Percentiles rank a stretch among this genome's conserved stretches.
phyloP scores from a whole-genome alignment of 2,888 invertebrate species.

The Sericinus montela region DNA sequence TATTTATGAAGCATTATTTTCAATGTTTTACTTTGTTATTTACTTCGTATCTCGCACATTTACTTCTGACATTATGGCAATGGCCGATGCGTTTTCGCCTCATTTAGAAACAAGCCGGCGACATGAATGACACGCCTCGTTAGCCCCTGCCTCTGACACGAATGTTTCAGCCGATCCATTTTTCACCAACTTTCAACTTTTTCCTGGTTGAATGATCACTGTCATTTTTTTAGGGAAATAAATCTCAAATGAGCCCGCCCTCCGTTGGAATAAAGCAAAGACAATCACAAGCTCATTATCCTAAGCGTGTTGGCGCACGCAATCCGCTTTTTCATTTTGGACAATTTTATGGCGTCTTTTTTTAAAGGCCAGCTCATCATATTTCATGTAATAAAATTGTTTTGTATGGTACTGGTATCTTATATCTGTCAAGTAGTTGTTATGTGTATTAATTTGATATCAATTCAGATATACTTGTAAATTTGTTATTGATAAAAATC shows the following conservation, averaged over 20 bases:
- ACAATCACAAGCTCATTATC: slow-evolving; percentile 41
- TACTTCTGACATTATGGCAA: slow-evolving; percentile 40
- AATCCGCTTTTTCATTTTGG: slow-evolving; percentile 29
- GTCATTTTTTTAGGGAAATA: slow-evolving; percentile 42
- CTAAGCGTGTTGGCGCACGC: slow-evolving; percentile 37
- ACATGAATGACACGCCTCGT: slow-evolving; percentile 55
- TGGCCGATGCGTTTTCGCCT: slow-evolving; percentile 48
- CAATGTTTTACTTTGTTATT: too few species aligned
- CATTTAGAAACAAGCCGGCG: slow-evolving; percentile 50
- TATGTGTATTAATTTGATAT: too few species aligned
- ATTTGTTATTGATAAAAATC: too few species aligned
- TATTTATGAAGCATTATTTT: too few species aligned
- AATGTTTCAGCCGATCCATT: slow-evolving; percentile 38
- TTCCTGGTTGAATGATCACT: slow-evolving; percentile 52
- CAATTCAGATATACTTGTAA: too few species aligned
- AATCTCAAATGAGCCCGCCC: slow-evolving; percentile 28
- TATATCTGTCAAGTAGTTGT: too few species aligned
- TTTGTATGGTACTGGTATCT: slow-evolving; percentile 7
- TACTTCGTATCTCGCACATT: background rate
- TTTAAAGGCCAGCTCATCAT: slow-evolving; percentile 12
- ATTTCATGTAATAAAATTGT: slow-evolving; percentile 9
- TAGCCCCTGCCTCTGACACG: slow-evolving; percentile 38
- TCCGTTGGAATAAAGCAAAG: slow-evolving; percentile 28
- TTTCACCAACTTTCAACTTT: slow-evolving; percentile 20
- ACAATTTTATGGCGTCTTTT: slow-evolving; percentile 31